Evolutionary conservation across 2,797 vertebrate species (phyloP).

Genomic region (Oophaga sylvatica): DNA sequence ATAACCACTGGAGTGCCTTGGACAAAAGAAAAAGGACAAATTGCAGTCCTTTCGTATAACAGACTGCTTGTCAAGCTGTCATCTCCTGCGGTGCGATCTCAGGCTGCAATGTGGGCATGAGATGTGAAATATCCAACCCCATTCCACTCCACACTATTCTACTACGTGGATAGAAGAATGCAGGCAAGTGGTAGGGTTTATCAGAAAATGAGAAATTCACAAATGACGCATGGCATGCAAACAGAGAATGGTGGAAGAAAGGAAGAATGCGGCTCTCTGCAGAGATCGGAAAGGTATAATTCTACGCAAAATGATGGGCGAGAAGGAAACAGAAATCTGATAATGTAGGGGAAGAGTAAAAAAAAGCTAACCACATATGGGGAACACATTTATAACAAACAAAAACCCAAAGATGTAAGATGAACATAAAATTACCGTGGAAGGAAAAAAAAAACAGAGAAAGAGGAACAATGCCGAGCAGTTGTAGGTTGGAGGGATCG

Average conservation of each 20-base stretch:
- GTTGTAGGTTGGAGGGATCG: not conserved
- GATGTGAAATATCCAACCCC: not conserved
- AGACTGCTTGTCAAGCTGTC: constrained; percentile 34
- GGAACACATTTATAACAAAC: not conserved
- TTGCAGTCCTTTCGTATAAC: constrained; percentile 25
- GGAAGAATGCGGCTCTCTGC: not conserved
- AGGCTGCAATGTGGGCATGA: constrained; percentile 13
- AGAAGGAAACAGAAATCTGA: not conserved
- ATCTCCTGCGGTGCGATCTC: constrained; percentile 18
- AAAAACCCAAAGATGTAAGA: not conserved
- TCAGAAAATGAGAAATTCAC: constrained; percentile 37
- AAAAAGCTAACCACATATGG: not conserved
- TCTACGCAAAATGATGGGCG: not conserved
- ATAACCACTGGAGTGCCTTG: constrained; percentile 39
- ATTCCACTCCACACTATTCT: not conserved
- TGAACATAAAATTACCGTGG: not conserved
- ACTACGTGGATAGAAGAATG: constrained; percentile 4
- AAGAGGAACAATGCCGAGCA: not conserved
- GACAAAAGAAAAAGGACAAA: constrained; percentile 6
- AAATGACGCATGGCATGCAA: not conserved
- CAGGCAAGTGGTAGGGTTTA: constrained; percentile 38
- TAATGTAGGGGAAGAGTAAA: not conserved
- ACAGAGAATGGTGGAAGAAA: not conserved
- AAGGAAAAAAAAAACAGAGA: not conserved
- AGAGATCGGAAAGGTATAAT: not conserved